phyloP scores from a whole-genome alignment of 2,888 invertebrate genomes.

The Formica aserva region DNA sequence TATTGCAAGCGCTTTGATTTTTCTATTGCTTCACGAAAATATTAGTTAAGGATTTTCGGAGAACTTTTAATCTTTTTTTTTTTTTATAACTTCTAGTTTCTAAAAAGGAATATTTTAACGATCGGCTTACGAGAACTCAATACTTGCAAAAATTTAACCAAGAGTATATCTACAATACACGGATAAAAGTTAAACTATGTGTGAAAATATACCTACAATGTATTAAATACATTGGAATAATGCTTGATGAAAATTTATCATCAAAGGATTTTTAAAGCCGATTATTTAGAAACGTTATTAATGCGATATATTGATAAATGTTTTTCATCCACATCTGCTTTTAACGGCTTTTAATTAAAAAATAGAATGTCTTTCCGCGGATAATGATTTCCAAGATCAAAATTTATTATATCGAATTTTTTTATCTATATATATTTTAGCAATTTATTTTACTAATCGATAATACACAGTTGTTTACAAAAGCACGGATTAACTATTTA shows the following conservation, averaged over 20 bases:
- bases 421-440: neutral
- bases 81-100: neutral
- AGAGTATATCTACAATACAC: neutral
- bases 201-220: neutral
- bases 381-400: neutral
- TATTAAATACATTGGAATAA: neutral
- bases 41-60: neutral
- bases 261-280: neutral
- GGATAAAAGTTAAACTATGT: neutral
- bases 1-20: neutral
- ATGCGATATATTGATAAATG: neutral
- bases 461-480: conserved; percentile 10
- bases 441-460: neutral
- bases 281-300: conserved; percentile 19
- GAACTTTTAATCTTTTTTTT: neutral
- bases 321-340: neutral
- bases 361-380: neutral
- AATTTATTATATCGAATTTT: neutral
- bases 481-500: neutral
- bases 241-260: neutral
- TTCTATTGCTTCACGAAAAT: neutral
- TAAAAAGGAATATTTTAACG: neutral
- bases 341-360: neutral
- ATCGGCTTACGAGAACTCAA: neutral
- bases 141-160: neutral